Evolutionary conservation across 2,797 vertebrate species (phyloP).

Genomic region (Pterois miles): DNA sequence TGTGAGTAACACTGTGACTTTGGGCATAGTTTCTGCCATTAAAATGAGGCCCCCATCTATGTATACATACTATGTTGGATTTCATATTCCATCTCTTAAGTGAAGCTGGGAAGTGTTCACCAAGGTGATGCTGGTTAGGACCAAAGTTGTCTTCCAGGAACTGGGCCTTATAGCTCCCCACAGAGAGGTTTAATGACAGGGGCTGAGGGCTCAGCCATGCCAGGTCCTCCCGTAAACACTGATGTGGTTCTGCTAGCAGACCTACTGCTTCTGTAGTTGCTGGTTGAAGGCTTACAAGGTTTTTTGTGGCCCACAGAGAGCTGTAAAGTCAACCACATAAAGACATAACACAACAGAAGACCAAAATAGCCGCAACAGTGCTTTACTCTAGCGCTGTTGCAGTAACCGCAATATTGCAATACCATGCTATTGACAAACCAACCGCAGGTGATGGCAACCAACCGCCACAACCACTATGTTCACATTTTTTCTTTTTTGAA

Average conservation of each 20-base stretch:
- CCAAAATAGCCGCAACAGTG: slow-evolving; percentile 29
- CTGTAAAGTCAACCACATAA: slow-evolving; percentile 43
- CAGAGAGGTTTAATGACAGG: slow-evolving; percentile 32
- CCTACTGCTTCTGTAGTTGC: slow-evolving; percentile 25
- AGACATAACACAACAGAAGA: slow-evolving; percentile 29
- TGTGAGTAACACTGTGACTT: slow-evolving; percentile 36
- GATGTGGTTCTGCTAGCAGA: slow-evolving; percentile 32
- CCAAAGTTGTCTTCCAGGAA: slow-evolving; percentile 1
- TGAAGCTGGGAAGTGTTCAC: background rate
- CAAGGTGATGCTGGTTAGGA: background rate
- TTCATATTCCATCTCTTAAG: background rate
- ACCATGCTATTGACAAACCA: no score
- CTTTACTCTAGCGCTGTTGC: no score
- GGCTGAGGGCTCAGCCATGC: background rate
- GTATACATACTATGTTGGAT: background rate
- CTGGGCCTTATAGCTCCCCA: background rate
- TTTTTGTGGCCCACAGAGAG: slow-evolving; percentile 28
- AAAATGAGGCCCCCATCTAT: slow-evolving; percentile 1
- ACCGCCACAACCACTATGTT: no score
- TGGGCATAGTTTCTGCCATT: slow-evolving; percentile 11
- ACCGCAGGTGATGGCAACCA: no score
- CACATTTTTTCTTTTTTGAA: no score
- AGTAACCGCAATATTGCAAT: no score
- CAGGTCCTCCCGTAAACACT: slow-evolving; percentile 28
- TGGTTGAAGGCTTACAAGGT: slow-evolving; percentile 4